Base-by-base conservation (phyloP, 1,140 invertebrate species). In the Cotesia chilonis region DNA sequence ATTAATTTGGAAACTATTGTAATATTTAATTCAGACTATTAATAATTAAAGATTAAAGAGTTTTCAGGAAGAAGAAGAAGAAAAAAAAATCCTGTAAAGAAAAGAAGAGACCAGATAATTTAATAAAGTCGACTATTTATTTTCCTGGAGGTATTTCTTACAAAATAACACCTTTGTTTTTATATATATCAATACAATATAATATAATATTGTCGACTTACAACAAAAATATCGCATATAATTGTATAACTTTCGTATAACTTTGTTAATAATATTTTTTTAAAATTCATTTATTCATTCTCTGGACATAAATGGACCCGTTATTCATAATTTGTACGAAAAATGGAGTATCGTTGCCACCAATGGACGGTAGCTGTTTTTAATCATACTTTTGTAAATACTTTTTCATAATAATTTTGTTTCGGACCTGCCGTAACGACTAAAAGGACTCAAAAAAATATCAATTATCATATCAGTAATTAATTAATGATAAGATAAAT, bases 101-200 rank as follows among this genome's bases (percentile, higher is more conserved):
- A 47, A 47, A 10, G 10, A 47, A 6, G 0, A 47, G 41, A 47
- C 5, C 10, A 47, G 10, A 47, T 47, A 47, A 47, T 47, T 47
- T 47, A 73, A 73, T 73, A 70, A 73, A 73, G 60, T 73, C 60
- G 61, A 59, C 63, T 69, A 70, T 73, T 73, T 70, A 65, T 73
- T 73, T 20, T 6, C 51, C 55, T 14, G 47, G 20, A 28, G 51
- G 37, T 35, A 64, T 52, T 35, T 68, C 35, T 41, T 75, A 72
- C 70, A 75, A 75, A 75, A 75, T 72, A 72, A 75, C 17, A 55
- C 54, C 12, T 55, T 52, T 28, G 28, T 28, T 28, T 28, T 10
- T 38, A 14, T 28, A 9, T 35, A 66, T 20, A 66, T 35, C 20
- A 28, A 12, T 60, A 60, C 35, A 68, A 52, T 71, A 69, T 70